Evolutionary conservation across 2,797 vertebrate genomes (phyloP), one percentile per base, ranked within the genome.

Genomic region (Thalassophryne amazonica): DNA sequence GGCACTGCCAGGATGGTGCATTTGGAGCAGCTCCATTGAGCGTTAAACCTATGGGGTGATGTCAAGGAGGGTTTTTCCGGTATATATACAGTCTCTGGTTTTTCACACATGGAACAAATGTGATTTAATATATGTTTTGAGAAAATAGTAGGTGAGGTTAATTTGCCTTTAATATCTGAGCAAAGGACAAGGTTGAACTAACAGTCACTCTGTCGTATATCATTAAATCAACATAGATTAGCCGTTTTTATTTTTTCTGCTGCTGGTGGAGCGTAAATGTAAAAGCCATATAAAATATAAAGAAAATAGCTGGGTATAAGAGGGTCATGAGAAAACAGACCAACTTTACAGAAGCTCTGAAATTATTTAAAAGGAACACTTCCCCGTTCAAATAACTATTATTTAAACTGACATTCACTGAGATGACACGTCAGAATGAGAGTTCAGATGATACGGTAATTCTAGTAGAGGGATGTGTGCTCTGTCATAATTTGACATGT

Each of bases 251-350:
- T 48, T 45, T 47, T 38, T 56, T 12, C 28, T 45, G 48, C 35
- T 16, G 20, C 9, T 17, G 1, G 13, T 1, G 30, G 27, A 61
- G 32, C 35, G 20, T 16, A 57, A 36, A 40, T 16, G 16, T 27
- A 18, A 43, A 68, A 57, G 21, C 70, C 54, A 78, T 45, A 60
- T 68, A 61, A 65, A 71, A 53, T 64, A 80, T 66, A 69, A 42
- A 66, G 73, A 31, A 5, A 57, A 56, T 45, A 31, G 42, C 34
- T 23, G 0, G 6, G 47, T 24, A 45, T 29, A 38, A 14, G 15
- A 48, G 40, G 32, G 40, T 65, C 46, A 54, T 4, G 6, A 12
- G 19, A 11, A 42, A 45, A 53, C 3, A 29, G 56, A 22, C 17
- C 27, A 51, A 30, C 41, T 7, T 23, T 13, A 39, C 3, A 5